Evolutionary conservation across 2,888 invertebrate genomes (phyloP), one percentile per base, ranked within the genome.

Genomic region (Athalia circularis): DNA sequence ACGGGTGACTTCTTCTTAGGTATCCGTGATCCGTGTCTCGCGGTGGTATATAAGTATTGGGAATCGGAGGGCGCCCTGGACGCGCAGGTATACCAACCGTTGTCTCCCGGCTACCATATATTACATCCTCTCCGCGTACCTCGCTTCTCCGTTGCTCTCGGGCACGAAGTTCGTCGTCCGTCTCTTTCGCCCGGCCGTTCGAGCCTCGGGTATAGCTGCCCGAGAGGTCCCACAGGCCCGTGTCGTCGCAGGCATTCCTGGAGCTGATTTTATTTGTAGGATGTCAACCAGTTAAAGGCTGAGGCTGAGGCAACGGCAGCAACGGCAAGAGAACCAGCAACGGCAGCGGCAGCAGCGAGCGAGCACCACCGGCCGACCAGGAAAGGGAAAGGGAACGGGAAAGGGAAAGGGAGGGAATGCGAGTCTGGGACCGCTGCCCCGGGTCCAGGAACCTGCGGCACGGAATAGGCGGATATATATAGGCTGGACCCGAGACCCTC

Each of bases 261-360:
- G 85, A 87, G 88, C 86, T 86, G 89, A 89, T 89, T 89, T 89
- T 89, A 89, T 89, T 88, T 88, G 88, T 88, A 88, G 86, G 87
- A 87, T 86, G 89, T 89, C 87, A 88, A 85, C 83, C 87, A 87
- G 88, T 88, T 86, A 85, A 85, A 85, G 85, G 54, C 75, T 75
- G 75, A 62, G 75, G 50, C 62, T n/a, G n/a, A n/a, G n/a, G 54
- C 54, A 54, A 54, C 54, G n/a, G 54, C 54, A 54, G 11, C 54
- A n/a, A 9, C 54, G 29, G 29, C 29, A 29, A 29, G 29, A 29
- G 29, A 29, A 29, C 29, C 29, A 29, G 54, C 54, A 54, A 3
- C 54, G n/a, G 54, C 54, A 54, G n/a, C 54, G 7, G 54, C 54
- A 54, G 11, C 54, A n/a, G 29, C 29, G 29, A 29, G 29, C 29